Evolutionary conservation across 2,888 invertebrate genomes (phyloP).

Genomic region (Troides aeacus): DNA sequence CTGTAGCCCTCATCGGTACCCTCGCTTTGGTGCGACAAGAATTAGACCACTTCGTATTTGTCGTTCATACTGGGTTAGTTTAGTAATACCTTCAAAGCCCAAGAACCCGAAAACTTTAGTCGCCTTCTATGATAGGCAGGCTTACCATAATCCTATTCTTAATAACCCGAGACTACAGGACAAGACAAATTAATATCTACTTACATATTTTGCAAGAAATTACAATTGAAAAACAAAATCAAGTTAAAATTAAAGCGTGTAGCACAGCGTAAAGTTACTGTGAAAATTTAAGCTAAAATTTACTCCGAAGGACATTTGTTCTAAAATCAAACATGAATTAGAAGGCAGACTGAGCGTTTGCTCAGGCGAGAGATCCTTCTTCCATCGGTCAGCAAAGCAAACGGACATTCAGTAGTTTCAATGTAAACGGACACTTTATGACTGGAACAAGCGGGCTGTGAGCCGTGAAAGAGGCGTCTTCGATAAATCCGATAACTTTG

Average conservation of each 20-base stretch:
- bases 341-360: conserved; percentile 49
- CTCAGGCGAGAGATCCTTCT: conserved; percentile 53
- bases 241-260: background rate
- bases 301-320: conserved; percentile 38
- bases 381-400: conserved; percentile 51
- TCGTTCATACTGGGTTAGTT: too few species aligned
- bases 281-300: background rate
- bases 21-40: too few species aligned
- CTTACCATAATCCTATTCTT: too few species aligned
- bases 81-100: too few species aligned
- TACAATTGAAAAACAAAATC: too few species aligned
- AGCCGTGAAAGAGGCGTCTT: conserved; percentile 47
- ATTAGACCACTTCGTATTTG: too few species aligned
- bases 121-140: too few species aligned
- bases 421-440: conserved; percentile 44
- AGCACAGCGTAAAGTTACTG: conserved; percentile 2
- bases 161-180: too few species aligned
- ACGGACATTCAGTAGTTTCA: conserved; percentile 51
- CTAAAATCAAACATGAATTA: conserved; percentile 43
- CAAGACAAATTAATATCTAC: too few species aligned
- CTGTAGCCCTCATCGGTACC: too few species aligned
- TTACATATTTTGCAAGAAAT: too few species aligned
- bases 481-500: conserved; percentile 23
- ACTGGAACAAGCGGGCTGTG: conserved; percentile 42
- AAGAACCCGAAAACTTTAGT: too few species aligned